These are phyloP conservation scores for Augochlorella aurata DNA, from an alignment of 2,888 invertebrate genomes.

Conservation along the genomic window DNA sequence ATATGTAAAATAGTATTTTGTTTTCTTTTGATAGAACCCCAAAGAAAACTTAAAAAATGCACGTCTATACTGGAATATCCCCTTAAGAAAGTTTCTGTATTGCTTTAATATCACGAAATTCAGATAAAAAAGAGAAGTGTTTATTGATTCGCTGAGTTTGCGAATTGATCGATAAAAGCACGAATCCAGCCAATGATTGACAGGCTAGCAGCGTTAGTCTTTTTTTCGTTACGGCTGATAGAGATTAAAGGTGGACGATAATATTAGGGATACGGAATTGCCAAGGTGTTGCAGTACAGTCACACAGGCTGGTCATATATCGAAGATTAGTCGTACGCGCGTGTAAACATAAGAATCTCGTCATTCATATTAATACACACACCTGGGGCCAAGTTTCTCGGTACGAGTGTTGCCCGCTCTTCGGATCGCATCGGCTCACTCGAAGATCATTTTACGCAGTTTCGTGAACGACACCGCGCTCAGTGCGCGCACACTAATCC, in stretches of 20 bases:
- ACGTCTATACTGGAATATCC: too few relatives aligned
- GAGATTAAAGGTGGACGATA: not conserved
- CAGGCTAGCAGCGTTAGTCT: not conserved
- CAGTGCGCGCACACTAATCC: conserved; percentile 12
- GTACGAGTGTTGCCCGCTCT: conserved; percentile 61
- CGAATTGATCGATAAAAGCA: not conserved
- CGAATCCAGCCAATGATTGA: not conserved
- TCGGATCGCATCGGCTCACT: conserved; percentile 31
- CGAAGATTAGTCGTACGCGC: conserved; percentile 58
- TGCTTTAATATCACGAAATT: not conserved
- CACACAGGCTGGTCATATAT: conserved; percentile 48
- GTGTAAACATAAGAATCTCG: conserved; percentile 71
- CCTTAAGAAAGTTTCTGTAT: too few relatives aligned
- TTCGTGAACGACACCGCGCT: conserved; percentile 55
- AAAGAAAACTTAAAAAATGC: too few relatives aligned
- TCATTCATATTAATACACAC: conserved; percentile 78
- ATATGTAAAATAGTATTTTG: too few relatives aligned
- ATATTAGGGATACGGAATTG: conserved; percentile 7
- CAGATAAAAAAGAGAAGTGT: not conserved
- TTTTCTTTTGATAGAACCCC: too few relatives aligned
- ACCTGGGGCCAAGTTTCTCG: conserved; percentile 71
- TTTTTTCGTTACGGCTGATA: not conserved
- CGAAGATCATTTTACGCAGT: conserved; percentile 69
- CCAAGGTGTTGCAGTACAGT: conserved; percentile 31
- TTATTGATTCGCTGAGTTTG: not conserved